Evolutionary conservation across 2,113 vertebrate species (phyloP).

Genomic region (Micromys minutus): DNA sequence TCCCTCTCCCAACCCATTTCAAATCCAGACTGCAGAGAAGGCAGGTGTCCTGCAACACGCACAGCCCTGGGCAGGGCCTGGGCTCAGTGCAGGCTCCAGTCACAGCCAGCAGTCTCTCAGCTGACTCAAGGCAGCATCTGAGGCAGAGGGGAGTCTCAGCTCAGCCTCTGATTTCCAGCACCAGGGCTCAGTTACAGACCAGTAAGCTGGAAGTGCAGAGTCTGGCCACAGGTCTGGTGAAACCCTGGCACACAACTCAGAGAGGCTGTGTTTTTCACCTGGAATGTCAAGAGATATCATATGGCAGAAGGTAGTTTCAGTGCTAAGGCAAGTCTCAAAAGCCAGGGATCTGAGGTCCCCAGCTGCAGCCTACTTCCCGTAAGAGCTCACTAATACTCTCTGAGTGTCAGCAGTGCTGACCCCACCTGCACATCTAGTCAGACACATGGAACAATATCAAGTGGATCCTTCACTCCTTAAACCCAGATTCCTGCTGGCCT

Average conservation of each 20-base stretch:
- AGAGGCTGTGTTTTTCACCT: not conserved
- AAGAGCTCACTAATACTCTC: not conserved
- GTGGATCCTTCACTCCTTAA: rapidly evolving
- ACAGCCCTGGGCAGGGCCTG: not conserved
- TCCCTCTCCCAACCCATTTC: not conserved
- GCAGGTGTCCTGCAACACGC: not conserved
- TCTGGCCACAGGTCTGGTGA: not conserved
- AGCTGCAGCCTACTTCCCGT: not conserved
- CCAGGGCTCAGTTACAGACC: not conserved
- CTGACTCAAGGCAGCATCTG: not conserved
- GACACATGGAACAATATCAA: rapidly evolving
- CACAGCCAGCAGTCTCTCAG: not conserved
- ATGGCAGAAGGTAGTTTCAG: not conserved
- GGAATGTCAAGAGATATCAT: not conserved
- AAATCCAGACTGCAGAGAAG: not conserved
- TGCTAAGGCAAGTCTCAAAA: not conserved
- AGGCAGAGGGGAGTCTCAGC: not conserved
- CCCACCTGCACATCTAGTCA: not conserved
- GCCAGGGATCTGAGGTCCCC: not conserved
- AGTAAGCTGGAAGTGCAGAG: too few species aligned
- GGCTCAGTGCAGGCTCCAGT: not conserved
- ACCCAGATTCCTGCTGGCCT: not conserved
- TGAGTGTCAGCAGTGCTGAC: not conserved
- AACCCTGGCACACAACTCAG: not conserved
- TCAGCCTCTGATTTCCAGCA: not conserved